Base-by-base conservation (phyloP, 2,113 vertebrate species). In the Anarrhichthys ocellatus region DNA sequence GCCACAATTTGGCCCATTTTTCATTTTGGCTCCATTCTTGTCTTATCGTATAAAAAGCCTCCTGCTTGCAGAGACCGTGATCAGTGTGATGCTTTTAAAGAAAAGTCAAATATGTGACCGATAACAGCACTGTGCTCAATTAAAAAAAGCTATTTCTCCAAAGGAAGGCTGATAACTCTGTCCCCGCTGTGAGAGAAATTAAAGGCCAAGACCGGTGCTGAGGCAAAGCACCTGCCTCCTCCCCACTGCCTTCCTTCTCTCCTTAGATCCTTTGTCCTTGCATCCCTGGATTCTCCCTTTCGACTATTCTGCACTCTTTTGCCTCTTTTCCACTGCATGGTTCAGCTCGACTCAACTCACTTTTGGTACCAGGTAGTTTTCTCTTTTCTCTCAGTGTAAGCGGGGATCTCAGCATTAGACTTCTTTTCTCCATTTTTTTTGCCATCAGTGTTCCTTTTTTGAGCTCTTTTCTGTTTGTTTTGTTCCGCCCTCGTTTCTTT, bases 181-280 rank as follows among this genome's bases (percentile, higher is more conserved):
- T 84, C 59, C 68, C 70, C 46, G 59, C 87, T 84, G 78, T 48
- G 78, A 83, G 78, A 67, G 11, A 84, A 83, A 86, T 87, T 38
- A 86, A 85, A 87, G 73, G 59, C 38, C 82, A 83, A 40, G 29
- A 52, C 76, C 24, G 27, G 20, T 68, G 54, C 29, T 27, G 27
- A 52, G 52, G 22, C 36, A 65, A 63, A 79, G 72, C 65, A 71
- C 56, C 20, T 6, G 5, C 64, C 32, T 27, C 8, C 56, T 44
- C 70, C 18, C 27, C 27, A 46, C 67, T 44, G 22, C 36, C 38
- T 79, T 48, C 1, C n/a, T 34, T 70, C 20, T 34, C 38, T 52
- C 22, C 48, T 82, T 27, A 40, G 3, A 42, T 27, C 18, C 40
- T 66, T 50, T 52, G 22, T 63, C 72, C 1, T 48, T 72, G 38